phyloP scores from a whole-genome alignment of 2,113 vertebrate species.

The Numida meleagris region DNA sequence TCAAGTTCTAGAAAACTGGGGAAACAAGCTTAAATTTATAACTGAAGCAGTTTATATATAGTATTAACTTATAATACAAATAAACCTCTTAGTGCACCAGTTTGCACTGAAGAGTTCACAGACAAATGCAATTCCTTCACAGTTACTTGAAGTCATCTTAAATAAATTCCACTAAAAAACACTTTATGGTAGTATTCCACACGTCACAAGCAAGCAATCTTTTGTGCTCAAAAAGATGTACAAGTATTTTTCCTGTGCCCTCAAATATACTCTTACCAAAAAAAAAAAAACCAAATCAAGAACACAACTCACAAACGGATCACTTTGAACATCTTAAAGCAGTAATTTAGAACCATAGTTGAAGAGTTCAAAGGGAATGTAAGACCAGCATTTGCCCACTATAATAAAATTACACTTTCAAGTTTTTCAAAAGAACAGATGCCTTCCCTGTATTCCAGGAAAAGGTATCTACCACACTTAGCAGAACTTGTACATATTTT shows the following conservation, averaged over 20 bases:
- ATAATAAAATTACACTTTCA: neutral
- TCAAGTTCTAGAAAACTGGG: conserved; percentile 59
- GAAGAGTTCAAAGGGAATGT: neutral
- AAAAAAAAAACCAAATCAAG: neutral
- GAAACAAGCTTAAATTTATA: conserved; percentile 63
- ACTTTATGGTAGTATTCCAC: conserved; percentile 56
- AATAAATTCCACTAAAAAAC: conserved; percentile 72
- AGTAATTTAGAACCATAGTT: neutral
- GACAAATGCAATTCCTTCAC: conserved; percentile 72
- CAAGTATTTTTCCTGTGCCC: neutral
- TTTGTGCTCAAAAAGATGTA: conserved; percentile 38
- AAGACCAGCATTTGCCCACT: conserved; percentile 1
- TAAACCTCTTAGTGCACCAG: conserved; percentile 36
- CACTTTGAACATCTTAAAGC: conserved; percentile 13
- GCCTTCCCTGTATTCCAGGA: neutral
- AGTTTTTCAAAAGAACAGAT: neutral
- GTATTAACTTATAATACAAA: conserved; percentile 37
- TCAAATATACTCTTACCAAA: neutral
- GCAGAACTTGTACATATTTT: neutral
- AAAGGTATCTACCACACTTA: neutral
- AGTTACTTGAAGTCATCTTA: conserved; percentile 75
- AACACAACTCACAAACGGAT: neutral
- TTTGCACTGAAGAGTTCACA: conserved; percentile 69
- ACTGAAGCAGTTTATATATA: conserved; percentile 56
- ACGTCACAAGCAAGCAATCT: conserved; percentile 57